Percentiles rank a stretch among this genome's conserved stretches.
These are phyloP conservation scores for Synanceia verrucosa DNA, from an alignment of 2,797 vertebrate genomes.

Conservation along the genomic window DNA sequence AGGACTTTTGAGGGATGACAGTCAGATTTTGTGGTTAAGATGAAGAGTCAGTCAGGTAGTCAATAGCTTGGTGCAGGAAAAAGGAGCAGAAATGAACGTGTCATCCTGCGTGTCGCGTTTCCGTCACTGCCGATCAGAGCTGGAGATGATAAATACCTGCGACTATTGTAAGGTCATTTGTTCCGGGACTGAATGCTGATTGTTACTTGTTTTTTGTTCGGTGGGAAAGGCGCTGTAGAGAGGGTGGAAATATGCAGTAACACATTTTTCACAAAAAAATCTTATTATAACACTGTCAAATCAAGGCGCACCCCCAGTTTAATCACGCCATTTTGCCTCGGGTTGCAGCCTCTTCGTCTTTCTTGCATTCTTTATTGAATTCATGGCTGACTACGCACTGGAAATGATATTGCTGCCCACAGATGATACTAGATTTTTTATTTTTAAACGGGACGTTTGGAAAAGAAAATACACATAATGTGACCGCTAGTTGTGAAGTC, in stretches of 20 bases:
- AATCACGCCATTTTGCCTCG: neutral
- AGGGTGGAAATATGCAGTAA: neutral
- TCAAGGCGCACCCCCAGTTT: neutral
- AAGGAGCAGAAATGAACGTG: rapidly evolving
- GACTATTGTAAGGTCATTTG: neutral
- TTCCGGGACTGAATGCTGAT: neutral
- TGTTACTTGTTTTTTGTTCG: neutral
- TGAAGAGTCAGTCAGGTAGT: neutral
- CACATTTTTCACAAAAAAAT: neutral
- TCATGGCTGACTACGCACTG: neutral
- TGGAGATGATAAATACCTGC: too few relatives aligned
- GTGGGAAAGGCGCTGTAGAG: neutral
- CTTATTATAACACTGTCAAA: neutral
- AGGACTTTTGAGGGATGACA: neutral
- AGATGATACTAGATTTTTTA: neutral
- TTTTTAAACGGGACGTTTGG: neutral
- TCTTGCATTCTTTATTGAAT: neutral
- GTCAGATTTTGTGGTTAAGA: neutral
- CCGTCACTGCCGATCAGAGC: neutral
- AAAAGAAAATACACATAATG: neutral
- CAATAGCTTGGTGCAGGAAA: neutral
- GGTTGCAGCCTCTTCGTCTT: neutral
- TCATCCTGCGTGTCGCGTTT: neutral
- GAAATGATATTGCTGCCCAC: neutral
- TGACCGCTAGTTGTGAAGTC: neutral